Evolutionary conservation across 2,113 vertebrate genomes (phyloP).

Genomic region (Scolopax mira): DNA sequence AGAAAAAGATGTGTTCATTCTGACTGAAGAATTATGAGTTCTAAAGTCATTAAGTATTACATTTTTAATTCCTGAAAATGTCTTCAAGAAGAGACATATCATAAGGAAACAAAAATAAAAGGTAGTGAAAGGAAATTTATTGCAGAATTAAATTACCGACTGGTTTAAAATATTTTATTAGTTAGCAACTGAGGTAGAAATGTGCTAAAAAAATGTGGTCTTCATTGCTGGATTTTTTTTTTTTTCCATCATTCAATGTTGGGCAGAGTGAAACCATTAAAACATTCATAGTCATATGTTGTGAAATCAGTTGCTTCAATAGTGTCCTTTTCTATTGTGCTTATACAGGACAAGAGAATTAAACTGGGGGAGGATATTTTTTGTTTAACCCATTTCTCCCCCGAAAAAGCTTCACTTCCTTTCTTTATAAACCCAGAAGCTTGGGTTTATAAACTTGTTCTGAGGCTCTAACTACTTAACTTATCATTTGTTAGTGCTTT

Average conservation of each 20-base stretch:
- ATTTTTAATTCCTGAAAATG: slow-evolving; percentile 11
- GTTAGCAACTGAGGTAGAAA: not conserved
- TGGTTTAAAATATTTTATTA: not conserved
- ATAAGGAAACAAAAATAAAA: not conserved
- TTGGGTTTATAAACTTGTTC: not conserved
- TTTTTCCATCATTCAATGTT: not conserved
- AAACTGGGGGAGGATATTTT: not conserved
- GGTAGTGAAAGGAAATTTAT: not conserved
- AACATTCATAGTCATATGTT: not conserved
- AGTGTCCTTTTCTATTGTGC: not conserved
- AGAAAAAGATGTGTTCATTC: not conserved
- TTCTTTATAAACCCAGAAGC: not conserved
- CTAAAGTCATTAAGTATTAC: not conserved
- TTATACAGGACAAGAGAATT: not conserved
- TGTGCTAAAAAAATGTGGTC: not conserved
- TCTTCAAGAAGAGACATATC: not conserved
- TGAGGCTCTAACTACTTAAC: not conserved
- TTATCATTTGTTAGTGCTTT: not conserved
- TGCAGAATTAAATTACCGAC: not conserved
- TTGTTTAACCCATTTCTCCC: not conserved
- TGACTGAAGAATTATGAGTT: not conserved
- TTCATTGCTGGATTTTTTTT: not conserved
- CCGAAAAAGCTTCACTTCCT: not conserved
- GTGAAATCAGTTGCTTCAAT: not conserved
- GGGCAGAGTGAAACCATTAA: not conserved